Conservation (phyloP, 2,888 invertebrate genomes). For the Drosophila prostipennis region DNA sequence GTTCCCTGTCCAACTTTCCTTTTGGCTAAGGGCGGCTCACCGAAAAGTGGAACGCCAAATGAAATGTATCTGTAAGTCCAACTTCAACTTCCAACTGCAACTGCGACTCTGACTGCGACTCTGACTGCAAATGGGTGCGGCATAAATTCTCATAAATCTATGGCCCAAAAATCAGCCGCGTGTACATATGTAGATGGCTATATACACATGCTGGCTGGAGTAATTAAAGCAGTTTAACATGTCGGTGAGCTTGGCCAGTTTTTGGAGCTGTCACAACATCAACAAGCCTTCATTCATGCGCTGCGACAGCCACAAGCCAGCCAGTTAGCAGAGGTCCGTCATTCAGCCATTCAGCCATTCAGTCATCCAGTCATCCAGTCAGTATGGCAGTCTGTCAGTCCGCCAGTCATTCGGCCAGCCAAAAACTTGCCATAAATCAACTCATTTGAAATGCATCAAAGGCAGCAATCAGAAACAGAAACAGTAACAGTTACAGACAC, state of each 20-base stretch:
- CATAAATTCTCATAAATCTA: constrained; percentile 73
- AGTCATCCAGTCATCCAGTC: constrained; percentile 32
- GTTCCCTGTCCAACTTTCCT: constrained; percentile 61
- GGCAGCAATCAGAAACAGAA: constrained; percentile 76
- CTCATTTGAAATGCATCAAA: constrained; percentile 81
- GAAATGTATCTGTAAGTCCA: constrained; percentile 14
- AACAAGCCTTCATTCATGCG: constrained; percentile 77
- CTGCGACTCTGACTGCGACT: background rate
- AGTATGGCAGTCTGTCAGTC: constrained; percentile 37
- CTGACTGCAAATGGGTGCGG: constrained; percentile 60
- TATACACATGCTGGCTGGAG: constrained; percentile 59
- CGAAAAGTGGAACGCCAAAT: constrained; percentile 26
- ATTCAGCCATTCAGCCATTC: constrained; percentile 30
- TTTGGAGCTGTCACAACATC: constrained; percentile 75
- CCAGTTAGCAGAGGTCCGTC: constrained; percentile 46
- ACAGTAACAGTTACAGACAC: constrained; percentile 54
- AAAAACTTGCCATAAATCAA: constrained; percentile 77
- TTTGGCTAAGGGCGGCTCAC: constrained; percentile 66
- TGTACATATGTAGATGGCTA: constrained; percentile 47
- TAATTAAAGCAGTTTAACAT: constrained; percentile 79
- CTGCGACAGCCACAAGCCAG: constrained; percentile 61
- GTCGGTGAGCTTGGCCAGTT: constrained; percentile 65
- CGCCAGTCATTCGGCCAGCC: constrained; percentile 61
- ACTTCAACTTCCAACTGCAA: background rate
- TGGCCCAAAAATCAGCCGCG: constrained; percentile 52